Evolutionary conservation across 23 tunicate species (phyloP).

Genomic region (Diplosoma virens): DNA sequence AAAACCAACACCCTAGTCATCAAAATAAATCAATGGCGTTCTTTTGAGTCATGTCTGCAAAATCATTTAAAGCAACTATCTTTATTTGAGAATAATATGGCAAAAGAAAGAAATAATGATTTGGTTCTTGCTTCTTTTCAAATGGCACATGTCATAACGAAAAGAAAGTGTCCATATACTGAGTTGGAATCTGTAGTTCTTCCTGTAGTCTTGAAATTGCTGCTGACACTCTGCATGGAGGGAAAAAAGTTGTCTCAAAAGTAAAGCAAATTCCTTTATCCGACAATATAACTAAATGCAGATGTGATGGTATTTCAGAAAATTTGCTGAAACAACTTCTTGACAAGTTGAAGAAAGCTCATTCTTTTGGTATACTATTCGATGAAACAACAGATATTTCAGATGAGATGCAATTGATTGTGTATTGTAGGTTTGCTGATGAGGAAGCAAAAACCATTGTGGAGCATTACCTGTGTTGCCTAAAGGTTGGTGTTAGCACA

Average conservation of each 20-base stretch:
- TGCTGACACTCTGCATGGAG: conserved; percentile 25
- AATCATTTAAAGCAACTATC: too few relatives aligned
- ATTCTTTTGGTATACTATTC: conserved; percentile 29
- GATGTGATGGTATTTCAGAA: conserved; percentile 22
- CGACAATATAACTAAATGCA: conserved; percentile 8
- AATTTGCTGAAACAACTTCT: conserved; percentile 4
- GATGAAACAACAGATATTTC: conserved; percentile 53
- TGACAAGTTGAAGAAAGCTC: conserved; percentile 21
- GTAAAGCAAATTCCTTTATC: too few relatives aligned
- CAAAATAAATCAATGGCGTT: too few relatives aligned
- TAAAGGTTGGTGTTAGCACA: too few relatives aligned
- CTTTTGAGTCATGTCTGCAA: too few relatives aligned
- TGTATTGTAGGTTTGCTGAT: conserved; percentile 33
- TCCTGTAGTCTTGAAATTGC: conserved; percentile 40
- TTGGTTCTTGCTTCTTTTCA: not conserved
- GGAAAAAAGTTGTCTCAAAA: conserved; percentile 10
- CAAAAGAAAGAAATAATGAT: not conserved
- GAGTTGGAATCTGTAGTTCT: conserved; percentile 22
- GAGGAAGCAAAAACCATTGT: not conserved
- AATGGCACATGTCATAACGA: conserved; percentile 12
- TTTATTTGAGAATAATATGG: too few relatives aligned
- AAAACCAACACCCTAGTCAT: too few relatives aligned
- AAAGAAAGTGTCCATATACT: conserved; percentile 26
- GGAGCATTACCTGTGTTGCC: conserved; percentile 36
- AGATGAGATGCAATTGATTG: conserved; percentile 32